Evolutionary conservation across 2,113 vertebrate species (phyloP), one percentile per base, ranked within the genome.

Genomic region (Pomatostomus ruficeps): DNA sequence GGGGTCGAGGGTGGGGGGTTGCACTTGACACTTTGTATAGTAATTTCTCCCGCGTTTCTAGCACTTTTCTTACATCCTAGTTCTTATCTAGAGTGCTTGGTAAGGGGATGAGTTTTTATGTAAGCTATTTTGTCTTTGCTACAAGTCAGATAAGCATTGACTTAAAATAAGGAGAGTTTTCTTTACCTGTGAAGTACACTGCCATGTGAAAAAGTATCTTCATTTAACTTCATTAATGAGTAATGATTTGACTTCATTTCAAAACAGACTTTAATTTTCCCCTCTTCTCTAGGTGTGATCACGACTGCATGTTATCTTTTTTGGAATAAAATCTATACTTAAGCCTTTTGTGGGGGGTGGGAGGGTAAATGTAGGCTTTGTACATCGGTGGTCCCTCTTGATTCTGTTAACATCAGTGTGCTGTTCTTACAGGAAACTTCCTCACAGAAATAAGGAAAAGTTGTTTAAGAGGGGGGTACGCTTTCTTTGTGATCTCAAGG

Each of bases 401-500:
- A 95, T 94, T 87, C 96, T 96, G 96, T 96, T 96, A 90, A 96
- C 90, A 95, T 55, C 67, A 38, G 52, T 80, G 66, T 75, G 61
- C 65, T 95, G 66, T 82, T 88, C 65, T 78, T 77, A 72, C 74
- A 89, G 92, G 89, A 93, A 89, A 49, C 38, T 67, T 96, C 36
- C 55, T 91, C 92, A n/a, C 20, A 75, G 66, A 89, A 93, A 83
- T 65, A 91, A 93, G 89, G 87, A 94, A 73, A 88, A 82, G 61
- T 88, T 97, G 95, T 94, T 82, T 42, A 74, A 83, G 67, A 35
- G 63, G 46, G 89, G 38, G 21, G 11, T 73, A 43, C 86, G 86
- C 76, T 95, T 96, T 80, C 71, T 88, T 88, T 96, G 96, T 96
- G 87, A 96, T 95, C 49, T 93, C 76, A 93, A 96, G 65, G 96